Conservation (phyloP, 2,797 vertebrate genomes). For the Fringilla coelebs region DNA sequence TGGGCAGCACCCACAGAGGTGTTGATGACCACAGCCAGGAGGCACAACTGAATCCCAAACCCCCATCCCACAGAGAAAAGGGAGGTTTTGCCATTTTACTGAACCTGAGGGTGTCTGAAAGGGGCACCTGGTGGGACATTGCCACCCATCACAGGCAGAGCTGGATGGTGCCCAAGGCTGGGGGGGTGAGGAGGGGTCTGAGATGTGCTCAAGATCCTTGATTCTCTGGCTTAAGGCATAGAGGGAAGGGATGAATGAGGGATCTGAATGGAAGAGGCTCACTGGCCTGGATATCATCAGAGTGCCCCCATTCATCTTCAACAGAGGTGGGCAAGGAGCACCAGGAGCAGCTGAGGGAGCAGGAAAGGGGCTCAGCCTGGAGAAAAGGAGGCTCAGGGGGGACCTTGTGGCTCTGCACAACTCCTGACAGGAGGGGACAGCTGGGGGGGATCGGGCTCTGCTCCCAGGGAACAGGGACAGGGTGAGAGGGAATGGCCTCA, state of each 20-base stretch:
- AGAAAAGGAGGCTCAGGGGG: background rate
- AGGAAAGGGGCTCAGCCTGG: background rate
- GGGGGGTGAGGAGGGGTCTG: background rate
- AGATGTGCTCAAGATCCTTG: background rate
- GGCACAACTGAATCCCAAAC: background rate
- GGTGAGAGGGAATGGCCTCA: fast-evolving
- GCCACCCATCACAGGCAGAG: background rate
- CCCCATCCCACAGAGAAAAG: background rate
- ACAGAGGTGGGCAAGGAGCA: background rate
- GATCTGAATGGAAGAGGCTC: background rate
- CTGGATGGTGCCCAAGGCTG: background rate
- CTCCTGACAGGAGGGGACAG: background rate
- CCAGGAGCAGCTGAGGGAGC: background rate
- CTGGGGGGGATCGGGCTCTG: fast-evolving
- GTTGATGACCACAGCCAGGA: background rate
- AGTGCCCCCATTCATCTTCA: background rate
- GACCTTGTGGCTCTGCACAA: background rate
- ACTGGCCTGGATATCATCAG: background rate
- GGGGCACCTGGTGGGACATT: background rate
- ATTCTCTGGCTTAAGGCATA: background rate
- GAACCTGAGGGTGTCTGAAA: background rate
- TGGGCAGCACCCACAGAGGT: background rate
- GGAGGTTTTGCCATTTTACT: fast-evolving
- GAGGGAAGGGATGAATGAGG: background rate
- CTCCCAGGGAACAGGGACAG: background rate